Evolutionary conservation across 2,113 vertebrate genomes (phyloP).

Genomic region (Misgurnus anguillicaudatus): DNA sequence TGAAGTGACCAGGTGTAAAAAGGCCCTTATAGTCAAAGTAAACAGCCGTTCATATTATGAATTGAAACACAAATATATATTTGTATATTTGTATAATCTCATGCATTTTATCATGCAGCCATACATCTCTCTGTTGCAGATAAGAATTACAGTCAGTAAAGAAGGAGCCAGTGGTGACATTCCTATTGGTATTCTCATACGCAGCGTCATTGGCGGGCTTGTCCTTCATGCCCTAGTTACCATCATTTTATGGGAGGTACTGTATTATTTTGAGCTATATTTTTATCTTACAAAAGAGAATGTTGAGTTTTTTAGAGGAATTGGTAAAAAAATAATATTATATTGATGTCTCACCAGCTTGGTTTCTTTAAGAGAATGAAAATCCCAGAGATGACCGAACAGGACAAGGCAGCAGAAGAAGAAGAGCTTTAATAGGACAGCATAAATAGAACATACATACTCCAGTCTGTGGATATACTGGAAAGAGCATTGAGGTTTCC

Average conservation of each 20-base stretch:
- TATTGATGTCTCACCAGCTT: slow-evolving; percentile 65
- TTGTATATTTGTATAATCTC: too few species aligned
- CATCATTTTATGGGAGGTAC: slow-evolving; percentile 82
- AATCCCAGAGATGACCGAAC: slow-evolving; percentile 76
- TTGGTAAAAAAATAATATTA: not conserved
- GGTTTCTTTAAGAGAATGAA: slow-evolving; percentile 89
- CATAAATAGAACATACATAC: not conserved
- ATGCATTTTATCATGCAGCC: too few species aligned
- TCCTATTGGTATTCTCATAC: slow-evolving; percentile 79
- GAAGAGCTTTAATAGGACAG: slow-evolving; percentile 52
- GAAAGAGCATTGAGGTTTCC: too few species aligned
- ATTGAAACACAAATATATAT: too few species aligned
- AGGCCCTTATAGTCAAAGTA: too few species aligned
- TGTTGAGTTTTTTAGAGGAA: too few species aligned
- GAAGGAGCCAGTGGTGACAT: slow-evolving; percentile 72
- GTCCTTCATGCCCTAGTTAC: slow-evolving; percentile 74
- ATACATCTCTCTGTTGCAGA: slow-evolving; percentile 69
- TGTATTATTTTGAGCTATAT: not conserved
- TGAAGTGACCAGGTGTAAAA: too few species aligned
- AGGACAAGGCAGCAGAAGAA: slow-evolving; percentile 70
- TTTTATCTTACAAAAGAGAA: not conserved
- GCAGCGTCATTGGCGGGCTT: slow-evolving; percentile 80
- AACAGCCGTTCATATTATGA: too few species aligned
- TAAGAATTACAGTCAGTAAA: slow-evolving; percentile 79
- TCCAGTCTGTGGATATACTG: too few species aligned